Base-by-base conservation (phyloP, 1,140 invertebrate genomes). In the Penaeus chinensis region DNA sequence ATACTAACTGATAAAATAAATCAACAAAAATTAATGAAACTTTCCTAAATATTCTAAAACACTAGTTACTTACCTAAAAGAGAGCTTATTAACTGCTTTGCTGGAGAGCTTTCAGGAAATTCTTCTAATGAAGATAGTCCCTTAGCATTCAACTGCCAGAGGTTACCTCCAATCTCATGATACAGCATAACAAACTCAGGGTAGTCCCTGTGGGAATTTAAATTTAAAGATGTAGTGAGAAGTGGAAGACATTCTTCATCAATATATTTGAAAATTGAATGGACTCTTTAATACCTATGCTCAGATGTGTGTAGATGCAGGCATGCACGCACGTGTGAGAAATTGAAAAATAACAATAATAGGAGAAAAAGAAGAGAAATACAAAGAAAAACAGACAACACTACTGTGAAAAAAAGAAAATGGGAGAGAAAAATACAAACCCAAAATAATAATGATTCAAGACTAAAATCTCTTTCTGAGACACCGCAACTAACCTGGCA, bases 101-200 rank as follows among this genome's bases (percentile, higher is more conserved):
- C 86, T n/a, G 86, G 60, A 20, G 86, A 87, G n/a, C 42, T 27
- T 54, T 87, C 86, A n/a, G 71, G 61, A 79, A 65, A 79, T 78
- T 82, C 80, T 61, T 87, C 71, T 20, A 47, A 27, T 24, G 78
- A 47, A 2, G 86, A 63, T 16, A 54, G n/a, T 42, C 86, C 86
- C n/a, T 54, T 42, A 22, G 61, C 24, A 32, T 83, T 83, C 18
- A 66, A 42, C 62, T 87, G 85, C 32, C 71, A 63, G 13, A 89
- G 37, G 37, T 88, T 79, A n/a, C 89, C 89, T 13, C 89, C 89
- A 85, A 81, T 79, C 32, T 90, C 89, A 61, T 87, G 74, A 32
- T 89, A 89, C 60, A 90, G 74, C 22, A 54, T 24, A 27, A 90
- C 62, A 66, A 90, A 89, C 62, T 89, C 87, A 63, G 87, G 87